A percentile compares a stretch with the other conserved stretches of the same genome.
Conservation (phyloP, 2,113 vertebrate genomes). For the Nipponia nippon region DNA sequence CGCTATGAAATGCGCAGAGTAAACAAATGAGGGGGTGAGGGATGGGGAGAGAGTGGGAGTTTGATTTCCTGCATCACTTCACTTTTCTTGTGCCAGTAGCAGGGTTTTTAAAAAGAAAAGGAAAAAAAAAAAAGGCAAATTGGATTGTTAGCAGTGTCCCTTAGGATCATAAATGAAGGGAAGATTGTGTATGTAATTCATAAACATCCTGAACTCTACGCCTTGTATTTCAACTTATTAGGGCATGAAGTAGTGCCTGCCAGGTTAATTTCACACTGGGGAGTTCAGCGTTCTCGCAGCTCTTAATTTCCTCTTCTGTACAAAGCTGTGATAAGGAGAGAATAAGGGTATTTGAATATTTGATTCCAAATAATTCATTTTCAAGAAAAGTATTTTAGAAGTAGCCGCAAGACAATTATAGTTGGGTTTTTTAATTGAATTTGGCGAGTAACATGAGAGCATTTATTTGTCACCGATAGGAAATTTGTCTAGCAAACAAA, state of each 20-base stretch:
- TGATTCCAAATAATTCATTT: neutral
- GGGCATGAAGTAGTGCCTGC: slow-evolving; percentile 56
- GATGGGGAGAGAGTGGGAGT: neutral
- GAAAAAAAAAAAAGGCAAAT: neutral
- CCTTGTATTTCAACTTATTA: slow-evolving; percentile 55
- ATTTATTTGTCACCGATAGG: neutral
- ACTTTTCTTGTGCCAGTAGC: neutral
- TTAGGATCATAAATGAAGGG: slow-evolving; percentile 35
- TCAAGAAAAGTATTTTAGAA: neutral
- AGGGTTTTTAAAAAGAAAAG: neutral
- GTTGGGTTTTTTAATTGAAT: neutral
- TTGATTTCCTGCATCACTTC: slow-evolving; percentile 26
- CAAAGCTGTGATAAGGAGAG: slow-evolving; percentile 7
- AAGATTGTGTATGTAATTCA: slow-evolving; percentile 44
- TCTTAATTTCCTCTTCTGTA: slow-evolving; percentile 27
- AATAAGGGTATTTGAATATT: neutral
- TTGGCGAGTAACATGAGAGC: neutral
- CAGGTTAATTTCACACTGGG: slow-evolving; percentile 35
- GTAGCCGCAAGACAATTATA: neutral
- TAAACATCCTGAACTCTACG: slow-evolving; percentile 35
- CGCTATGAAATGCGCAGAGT: neutral
- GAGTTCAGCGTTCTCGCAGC: slow-evolving; percentile 4
- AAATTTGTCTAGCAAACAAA: neutral
- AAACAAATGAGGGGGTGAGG: neutral
- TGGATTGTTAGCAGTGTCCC: slow-evolving; percentile 28